Evolutionary conservation across 2,797 vertebrate species (phyloP), one percentile per base, ranked within the genome.

Genomic region (Acrossocheilus wenchowensis): DNA sequence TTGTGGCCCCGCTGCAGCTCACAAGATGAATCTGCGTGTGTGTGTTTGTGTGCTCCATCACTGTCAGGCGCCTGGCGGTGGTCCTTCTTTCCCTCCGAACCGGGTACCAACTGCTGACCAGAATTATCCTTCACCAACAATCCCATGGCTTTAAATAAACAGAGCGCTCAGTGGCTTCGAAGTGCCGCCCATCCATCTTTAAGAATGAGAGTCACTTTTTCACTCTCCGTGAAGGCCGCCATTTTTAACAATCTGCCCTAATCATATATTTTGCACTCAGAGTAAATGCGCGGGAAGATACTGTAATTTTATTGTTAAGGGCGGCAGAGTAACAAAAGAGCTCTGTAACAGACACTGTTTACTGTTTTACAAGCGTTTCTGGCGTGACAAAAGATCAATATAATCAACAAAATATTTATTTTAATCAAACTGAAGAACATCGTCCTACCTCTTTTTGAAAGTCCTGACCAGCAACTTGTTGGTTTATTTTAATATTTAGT

Each of bases 131-230:
- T 96, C 95, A 96, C 92, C 94, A 95, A 93, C 93, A 96, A 96
- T 96, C 95, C 94, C 94, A 94, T 95, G 93, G 95, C 95, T 97
- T 97, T 97, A 95, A 98, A 98, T 97, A 97, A 97, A 97, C 96
- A 95, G 95, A 93, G 94, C 92, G 94, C 96, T 96, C 94, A 94
- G 94, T 91, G 94, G 94, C 94, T 92, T 91, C 92, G 94, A 94
- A 94, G 93, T 95, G 94, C 92, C 95, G 90, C 94, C 94, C 95
- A 97, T 98, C 96, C 94, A 96, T 97, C 96, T 97, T 96, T 92
- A 91, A 92, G 89, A 92, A 87, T 45, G 80, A 86, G 83, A 84
- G 75, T 83, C 81, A 69, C 78, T 79, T 77, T 81, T 75, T 52
- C 80, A 62, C 69, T 64, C 69, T 78, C 78, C 5, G 69, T 78